Evolutionary conservation across 2,113 vertebrate genomes (phyloP), one percentile per base, ranked within the genome.

Genomic region (Tonatia bakeri): DNA sequence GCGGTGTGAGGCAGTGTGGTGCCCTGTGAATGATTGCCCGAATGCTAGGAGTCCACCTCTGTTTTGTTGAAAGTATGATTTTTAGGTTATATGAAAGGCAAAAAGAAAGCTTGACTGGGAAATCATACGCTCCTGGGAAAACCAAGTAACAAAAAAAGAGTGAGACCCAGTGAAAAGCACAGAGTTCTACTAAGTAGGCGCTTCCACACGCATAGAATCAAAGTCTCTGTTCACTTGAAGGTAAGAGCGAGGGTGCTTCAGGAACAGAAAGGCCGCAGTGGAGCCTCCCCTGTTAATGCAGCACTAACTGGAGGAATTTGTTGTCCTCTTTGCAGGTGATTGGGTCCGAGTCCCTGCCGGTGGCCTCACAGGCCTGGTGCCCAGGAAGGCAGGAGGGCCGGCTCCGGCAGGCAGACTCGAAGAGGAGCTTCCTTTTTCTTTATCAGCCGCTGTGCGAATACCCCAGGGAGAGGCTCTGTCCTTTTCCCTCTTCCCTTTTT

Each of bases 351-450:
- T 38, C 15, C 43, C 54, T 64, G 10, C 28, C 14, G 0, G 11
- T 5, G 40, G n/a, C 12, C 4, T 65, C 43, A 54, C 15, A 16
- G 14, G 17, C 15, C 0, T 0, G 0, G 8, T 20, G 47, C 17
- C n/a, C 14, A 19, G 22, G 20, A 28, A 76, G n/a, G 28, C 1
- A 5, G 19, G 26, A 54, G 3, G 4, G 7, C 10, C 2, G 5
- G 1, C 9, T 43, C 7, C 79, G 24, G 15, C 13, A 17, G 38
- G 17, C 20, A 19, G 38, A 87, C 14, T 14, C 13, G 2, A 24
- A 36, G 26, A 67, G 36, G 2, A 8, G n/a, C 13, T 54, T 59
- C 36, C 17, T 17, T 17, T 54, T 9, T 4, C 10, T 59, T 80
- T 67, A 52, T 40, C 26, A 47, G 6, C 75, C 54, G 17, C 9